A percentile compares a stretch with the other conserved stretches of the same genome.
These are phyloP conservation scores for Epistrophella euchroma DNA, from an alignment of 2,888 invertebrate species.

Conservation along the genomic window DNA sequence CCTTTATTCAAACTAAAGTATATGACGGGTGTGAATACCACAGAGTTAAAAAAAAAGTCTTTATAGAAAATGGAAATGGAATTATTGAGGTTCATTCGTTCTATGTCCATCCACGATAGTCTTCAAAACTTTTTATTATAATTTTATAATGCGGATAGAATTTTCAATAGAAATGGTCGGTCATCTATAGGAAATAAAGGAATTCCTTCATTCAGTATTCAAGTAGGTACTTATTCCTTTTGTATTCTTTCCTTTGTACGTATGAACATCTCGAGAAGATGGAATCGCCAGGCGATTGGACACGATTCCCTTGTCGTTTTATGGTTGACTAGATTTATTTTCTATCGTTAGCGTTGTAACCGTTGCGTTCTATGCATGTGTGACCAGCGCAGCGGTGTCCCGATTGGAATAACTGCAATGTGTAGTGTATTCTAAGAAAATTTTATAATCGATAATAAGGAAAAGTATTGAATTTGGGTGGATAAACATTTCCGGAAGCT, in stretches of 20 bases:
- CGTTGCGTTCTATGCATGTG: slow-evolving; percentile 7
- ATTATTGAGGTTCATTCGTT: slow-evolving; percentile 23
- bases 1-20: background rate
- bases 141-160: slow-evolving; percentile 52
- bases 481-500: background rate
- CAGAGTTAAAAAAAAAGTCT: background rate
- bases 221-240: slow-evolving; percentile 40
- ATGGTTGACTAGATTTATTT: slow-evolving; percentile 47
- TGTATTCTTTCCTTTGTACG: slow-evolving; percentile 3
- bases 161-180: slow-evolving; percentile 44
- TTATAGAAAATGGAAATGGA: slow-evolving; percentile 18
- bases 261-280: background rate
- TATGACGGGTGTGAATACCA: slow-evolving; percentile 38
- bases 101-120: slow-evolving; percentile 1
- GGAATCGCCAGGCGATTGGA: slow-evolving; percentile 43
- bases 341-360: slow-evolving; percentile 42
- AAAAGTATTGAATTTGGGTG: background rate
- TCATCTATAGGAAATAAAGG: slow-evolving; percentile 28
- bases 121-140: slow-evolving; percentile 48
- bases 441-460: background rate
- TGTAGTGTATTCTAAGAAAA: background rate
- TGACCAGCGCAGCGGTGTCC: slow-evolving; percentile 18
- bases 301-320: slow-evolving; percentile 59
- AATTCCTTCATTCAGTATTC: slow-evolving; percentile 36
- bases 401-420: too few relatives aligned